Base-by-base conservation (phyloP, 2,888 invertebrate species). In the Athripsodes cinereus region DNA sequence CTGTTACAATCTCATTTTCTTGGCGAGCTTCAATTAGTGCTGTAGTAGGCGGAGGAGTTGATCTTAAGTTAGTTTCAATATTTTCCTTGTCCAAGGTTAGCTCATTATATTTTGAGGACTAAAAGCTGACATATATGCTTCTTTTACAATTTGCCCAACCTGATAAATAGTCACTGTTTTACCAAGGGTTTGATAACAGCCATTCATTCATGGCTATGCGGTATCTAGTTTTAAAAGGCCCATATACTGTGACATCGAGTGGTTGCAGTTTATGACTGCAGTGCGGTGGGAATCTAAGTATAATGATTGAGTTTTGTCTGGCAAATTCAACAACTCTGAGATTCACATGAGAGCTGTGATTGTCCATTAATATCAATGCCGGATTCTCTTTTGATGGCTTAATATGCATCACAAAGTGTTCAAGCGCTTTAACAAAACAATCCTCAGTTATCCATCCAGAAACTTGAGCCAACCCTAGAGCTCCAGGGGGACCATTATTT, bases 371-470 rank as follows among this genome's bases (percentile, higher is more conserved):
- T 53, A 64, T 59, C 49, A 64, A 64, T 61, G 63, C 62, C 54
- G 57, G 55, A 61, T 64, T 62, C 31, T 64, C 63, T 47, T 58
- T 61, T 53, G 65, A 63, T 49, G 64, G 64, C 54, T 21, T 64
- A 10, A 64, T 52, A 59, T 64, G 64, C 52, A 59, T 51, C 53
- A 63, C 56, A 64, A 64, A 64, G 46, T 65, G 63, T 61, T 65
- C 59, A 48, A 65, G 61, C 2, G 61, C 58, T 57, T 63, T 59
- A 52, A 62, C 22, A 55, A 64, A 63, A 57, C 58, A 61, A 16
- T 64, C 61, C 22, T 64, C 63, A 50, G 54, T 63, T 58, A 64
- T 65, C 64, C 63, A 65, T 59, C 64, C 63, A 58, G 62, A 62
- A 55, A 47, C 50, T 47, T 64, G 44, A 50, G 62, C 62, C 52